These are phyloP conservation scores for Distichodus sexfasciatus DNA, from an alignment of 2,797 vertebrate genomes.

Conservation along the genomic window DNA sequence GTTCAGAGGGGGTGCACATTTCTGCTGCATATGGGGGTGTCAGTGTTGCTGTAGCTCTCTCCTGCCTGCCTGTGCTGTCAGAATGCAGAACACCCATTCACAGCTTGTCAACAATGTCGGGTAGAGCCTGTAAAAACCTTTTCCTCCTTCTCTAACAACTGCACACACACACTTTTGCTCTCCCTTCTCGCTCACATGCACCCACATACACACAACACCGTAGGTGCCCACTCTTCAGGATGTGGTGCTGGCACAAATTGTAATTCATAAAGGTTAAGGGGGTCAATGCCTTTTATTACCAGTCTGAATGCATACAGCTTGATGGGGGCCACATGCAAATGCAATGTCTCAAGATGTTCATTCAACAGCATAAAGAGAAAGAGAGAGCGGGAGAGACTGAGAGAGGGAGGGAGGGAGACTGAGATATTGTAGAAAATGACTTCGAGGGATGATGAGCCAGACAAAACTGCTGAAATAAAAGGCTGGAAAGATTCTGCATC, in stretches of 20 bases:
- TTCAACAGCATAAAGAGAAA: conserved; percentile 51
- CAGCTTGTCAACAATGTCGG: conserved; percentile 78
- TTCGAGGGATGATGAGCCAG: not conserved
- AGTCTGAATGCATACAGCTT: conserved; percentile 82
- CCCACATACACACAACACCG: conserved; percentile 68
- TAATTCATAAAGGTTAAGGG: conserved; percentile 88
- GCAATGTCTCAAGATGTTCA: conserved; percentile 76
- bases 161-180: conserved; percentile 17
- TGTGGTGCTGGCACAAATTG: conserved; percentile 85
- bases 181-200: conserved; percentile 13
- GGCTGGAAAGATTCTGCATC: conserved; percentile 20
- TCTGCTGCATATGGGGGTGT: conserved; percentile 66
- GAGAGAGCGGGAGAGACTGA: conserved; percentile 1
- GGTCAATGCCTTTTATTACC: conserved; percentile 87
- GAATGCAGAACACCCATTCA: conserved; percentile 72
- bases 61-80: conserved; percentile 74
- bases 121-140: conserved; percentile 80
- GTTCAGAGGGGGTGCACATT: conserved; percentile 29
- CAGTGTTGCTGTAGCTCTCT: conserved; percentile 70
- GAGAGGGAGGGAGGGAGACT: conserved; percentile 17
- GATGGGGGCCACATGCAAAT: conserved; percentile 82
- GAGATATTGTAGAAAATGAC: too few species aligned
- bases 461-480: not conserved
- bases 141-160: conserved; percentile 55
- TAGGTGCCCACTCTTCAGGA: conserved; percentile 82